Base-by-base conservation (phyloP, 2,888 invertebrate species). In the Drosophila greeni region DNA sequence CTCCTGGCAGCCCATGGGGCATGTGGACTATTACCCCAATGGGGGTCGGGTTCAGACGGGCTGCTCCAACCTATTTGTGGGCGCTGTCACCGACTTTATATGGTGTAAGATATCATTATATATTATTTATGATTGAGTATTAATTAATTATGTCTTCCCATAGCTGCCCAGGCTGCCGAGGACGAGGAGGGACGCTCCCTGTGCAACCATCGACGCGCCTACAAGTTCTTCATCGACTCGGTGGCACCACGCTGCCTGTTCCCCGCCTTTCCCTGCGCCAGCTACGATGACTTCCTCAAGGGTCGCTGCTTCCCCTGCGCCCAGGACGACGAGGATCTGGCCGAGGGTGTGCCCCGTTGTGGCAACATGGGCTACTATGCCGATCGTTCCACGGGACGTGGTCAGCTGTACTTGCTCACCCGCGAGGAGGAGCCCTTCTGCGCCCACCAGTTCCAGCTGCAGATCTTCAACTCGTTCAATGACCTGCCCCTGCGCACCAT, bases 291-390 rank as follows among this genome's bases (percentile, higher is more conserved):
- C 66, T 96, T 97, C 76, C 88, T 97, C 49, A 92, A 91, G 43
- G 95, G 95, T 14, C 91, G 92, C 60, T 95, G 95, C 84, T 94
- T 95, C 84, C 93, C 93, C 1, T 95, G 95, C 86, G 86, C 87
- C 18, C 88, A 89, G 62, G 87, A 86, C 40, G 85, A 85, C 51
- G 84, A 87, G 62, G 88, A 86, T 39, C 70, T 85, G 37, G 84
- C 84, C 3, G 85, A 85, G 31, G 89, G 90, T 4, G 90, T 91
- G 24, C 89, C 91, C 2, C 90, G 92, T 0, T 97, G 97, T 87
- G 96, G 96, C 34, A 95, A 95, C 86, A 96, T 97, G 96, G 97
- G 97, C 0, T 97, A 96, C 89, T 96, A 96, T 88, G 95, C 97
- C 1, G 95, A 97, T 87, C 91, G 93, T 48, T 95, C 95, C 0